Evolutionary conservation across 2,888 invertebrate genomes (phyloP).

Genomic region (Heterodera filipjevi): DNA sequence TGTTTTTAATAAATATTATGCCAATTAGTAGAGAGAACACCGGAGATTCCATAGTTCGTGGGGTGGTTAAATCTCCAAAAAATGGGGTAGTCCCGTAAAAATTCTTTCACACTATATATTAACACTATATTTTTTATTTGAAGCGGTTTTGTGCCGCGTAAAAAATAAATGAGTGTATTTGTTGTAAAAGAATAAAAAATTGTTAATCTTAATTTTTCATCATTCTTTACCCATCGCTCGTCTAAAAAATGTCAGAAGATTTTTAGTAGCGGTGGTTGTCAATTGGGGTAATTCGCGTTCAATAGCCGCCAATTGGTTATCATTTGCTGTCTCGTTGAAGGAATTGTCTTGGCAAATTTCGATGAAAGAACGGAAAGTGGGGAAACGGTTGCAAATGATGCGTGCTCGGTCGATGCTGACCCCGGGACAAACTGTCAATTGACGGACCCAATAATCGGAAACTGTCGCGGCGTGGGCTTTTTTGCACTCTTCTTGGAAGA

Average conservation of each 20-base stretch:
- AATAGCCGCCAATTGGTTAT: neutral
- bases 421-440: conserved; percentile 57
- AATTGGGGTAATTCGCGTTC: neutral
- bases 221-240: neutral
- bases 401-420: conserved; percentile 47
- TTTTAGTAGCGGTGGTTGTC: neutral
- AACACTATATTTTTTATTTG: too few relatives aligned
- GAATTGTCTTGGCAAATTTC: conserved; percentile 40
- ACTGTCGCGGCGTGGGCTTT: conserved; percentile 57
- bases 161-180: too few relatives aligned
- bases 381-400: conserved; percentile 51
- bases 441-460: conserved; percentile 56
- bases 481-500: conserved; percentile 51
- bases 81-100: too few relatives aligned
- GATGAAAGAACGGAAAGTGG: conserved; percentile 46
- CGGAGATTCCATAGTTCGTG: too few relatives aligned
- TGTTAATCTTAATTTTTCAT: neutral
- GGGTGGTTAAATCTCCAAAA: too few relatives aligned
- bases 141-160: too few relatives aligned
- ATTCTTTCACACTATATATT: too few relatives aligned
- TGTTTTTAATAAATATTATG: neutral
- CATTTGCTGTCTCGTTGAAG: neutral
- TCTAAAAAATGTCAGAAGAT: neutral
- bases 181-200: neutral
- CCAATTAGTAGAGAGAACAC: too few relatives aligned